phyloP scores from a whole-genome alignment of 2,888 invertebrate genomes.

The Lucinisca nassula region DNA sequence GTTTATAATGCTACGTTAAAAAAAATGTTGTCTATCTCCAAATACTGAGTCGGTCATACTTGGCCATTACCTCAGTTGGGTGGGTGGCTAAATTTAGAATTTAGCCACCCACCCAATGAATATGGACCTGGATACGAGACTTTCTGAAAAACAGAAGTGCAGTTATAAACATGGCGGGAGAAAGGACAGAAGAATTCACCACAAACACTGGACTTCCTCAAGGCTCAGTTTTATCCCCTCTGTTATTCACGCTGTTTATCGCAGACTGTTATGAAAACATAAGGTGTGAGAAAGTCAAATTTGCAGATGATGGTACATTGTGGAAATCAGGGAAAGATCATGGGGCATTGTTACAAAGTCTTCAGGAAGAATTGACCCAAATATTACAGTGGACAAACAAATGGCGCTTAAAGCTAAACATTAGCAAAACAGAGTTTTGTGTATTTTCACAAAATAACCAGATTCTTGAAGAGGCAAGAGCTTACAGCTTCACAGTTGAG shows the following conservation, averaged over 20 bases:
- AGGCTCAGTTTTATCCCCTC: background rate
- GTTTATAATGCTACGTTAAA: too few species aligned
- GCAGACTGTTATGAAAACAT: background rate
- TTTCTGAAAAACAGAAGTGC: too few species aligned
- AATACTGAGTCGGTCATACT: too few species aligned
- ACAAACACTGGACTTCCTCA: too few species aligned
- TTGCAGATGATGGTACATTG: slow-evolving; percentile 19
- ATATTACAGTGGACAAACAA: background rate
- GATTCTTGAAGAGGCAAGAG: background rate
- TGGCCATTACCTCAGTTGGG: too few species aligned
- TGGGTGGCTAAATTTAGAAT: too few species aligned
- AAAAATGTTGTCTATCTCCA: too few species aligned
- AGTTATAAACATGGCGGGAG: too few species aligned
- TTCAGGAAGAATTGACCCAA: background rate
- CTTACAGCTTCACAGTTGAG: background rate
- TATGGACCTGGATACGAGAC: background rate
- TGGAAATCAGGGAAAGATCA: background rate
- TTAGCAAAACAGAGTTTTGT: slow-evolving; percentile 4
- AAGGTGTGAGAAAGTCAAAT: slow-evolving; percentile 9
- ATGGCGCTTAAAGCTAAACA: slow-evolving; percentile 15
- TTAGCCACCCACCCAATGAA: too few species aligned
- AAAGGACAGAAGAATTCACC: too few species aligned
- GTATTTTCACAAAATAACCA: background rate
- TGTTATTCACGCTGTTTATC: background rate
- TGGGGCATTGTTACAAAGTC: background rate